Evolutionary conservation across 2,113 vertebrate species (phyloP), one percentile per base, ranked within the genome.

Genomic region (Neolamprologus sp.): DNA sequence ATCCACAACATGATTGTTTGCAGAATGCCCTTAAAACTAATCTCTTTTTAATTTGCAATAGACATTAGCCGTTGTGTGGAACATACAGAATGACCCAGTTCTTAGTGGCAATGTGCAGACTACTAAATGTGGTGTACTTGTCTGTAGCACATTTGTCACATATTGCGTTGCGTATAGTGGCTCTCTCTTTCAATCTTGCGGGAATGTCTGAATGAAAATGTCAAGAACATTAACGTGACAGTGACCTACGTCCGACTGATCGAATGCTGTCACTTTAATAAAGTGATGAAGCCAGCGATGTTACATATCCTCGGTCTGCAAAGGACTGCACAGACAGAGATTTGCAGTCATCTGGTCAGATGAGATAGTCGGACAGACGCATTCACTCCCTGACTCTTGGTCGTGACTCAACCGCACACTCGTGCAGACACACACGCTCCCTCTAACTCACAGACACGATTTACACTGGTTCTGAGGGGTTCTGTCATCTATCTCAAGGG

Each of bases 261-360:
- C 6, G 23, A 75, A 75, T 75, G 16, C 42, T 75, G 71, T 75
- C 71, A 75, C 71, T 49, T 75, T 75, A 75, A 28, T 26, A 47
- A 47, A 75, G 4, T 75, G 71, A 47, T 75, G 71, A 49, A 75
- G 42, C 9, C 42, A 19, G 71, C 42, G 4, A 75, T 19, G 42
- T 47, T 47, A 19, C 14, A 47, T 47, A 75, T 75, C 68, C 40
- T 75, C 71, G 2, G 26, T 47, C 16, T 47, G 42, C 42, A 47
- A 75, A 75, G 9, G 42, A 2, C 42, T 75, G 21, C 12, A 73
- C 82, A 87, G 85, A 89, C 88, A 88, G 79, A 84, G 90, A 90
- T 89, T 92, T 81, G 17, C 55, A 87, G 90, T 93, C 89, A 94
- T 94, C 92, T 93, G 94, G 90, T 88, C 89, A 85, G 83, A 94